A percentile compares a stretch with the other conserved stretches of the same genome.
These are phyloP conservation scores for Chydorus sphaericus DNA, from an alignment of 2,888 invertebrate genomes.

Conservation along the genomic window DNA sequence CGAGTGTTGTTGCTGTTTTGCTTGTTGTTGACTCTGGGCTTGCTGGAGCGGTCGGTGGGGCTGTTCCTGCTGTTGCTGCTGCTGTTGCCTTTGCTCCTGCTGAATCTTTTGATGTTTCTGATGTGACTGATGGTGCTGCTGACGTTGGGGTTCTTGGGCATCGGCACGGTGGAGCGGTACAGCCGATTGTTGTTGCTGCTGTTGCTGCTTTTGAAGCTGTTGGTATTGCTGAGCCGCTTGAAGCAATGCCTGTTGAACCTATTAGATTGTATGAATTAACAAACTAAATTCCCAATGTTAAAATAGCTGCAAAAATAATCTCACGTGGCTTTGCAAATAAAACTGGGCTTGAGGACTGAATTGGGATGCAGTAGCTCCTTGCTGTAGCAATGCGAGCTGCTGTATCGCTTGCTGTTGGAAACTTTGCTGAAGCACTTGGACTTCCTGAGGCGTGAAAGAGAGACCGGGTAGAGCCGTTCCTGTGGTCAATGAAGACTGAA, in stretches of 20 bases:
- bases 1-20: conserved; percentile 24
- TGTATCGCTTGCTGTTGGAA: conserved; percentile 46
- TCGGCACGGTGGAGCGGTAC: conserved; percentile 6
- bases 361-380: conserved; percentile 35
- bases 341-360: conserved; percentile 49
- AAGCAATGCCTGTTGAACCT: conserved; percentile 69
- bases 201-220: conserved; percentile 50
- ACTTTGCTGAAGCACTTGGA: conserved; percentile 39
- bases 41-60: no score
- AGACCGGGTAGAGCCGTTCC: conserved; percentile 27
- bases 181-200: no score
- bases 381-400: conserved; percentile 48
- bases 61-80: conserved; percentile 17
- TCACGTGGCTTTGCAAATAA: conserved; percentile 59
- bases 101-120: conserved; percentile 19
- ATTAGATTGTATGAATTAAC: conserved; percentile 19
- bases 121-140: conserved; percentile 17
- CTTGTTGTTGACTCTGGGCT: conserved; percentile 18
- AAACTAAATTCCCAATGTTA: conserved; percentile 10
- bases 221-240: conserved; percentile 74
- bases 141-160: conserved; percentile 17
- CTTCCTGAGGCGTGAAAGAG: conserved; percentile 17
- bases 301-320: conserved; percentile 16
- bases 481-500: conserved; percentile 31
- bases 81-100: conserved; percentile 27